These are phyloP conservation scores for Taenioides sp. DNA, from an alignment of 2,797 vertebrate genomes.

Conservation along the genomic window DNA sequence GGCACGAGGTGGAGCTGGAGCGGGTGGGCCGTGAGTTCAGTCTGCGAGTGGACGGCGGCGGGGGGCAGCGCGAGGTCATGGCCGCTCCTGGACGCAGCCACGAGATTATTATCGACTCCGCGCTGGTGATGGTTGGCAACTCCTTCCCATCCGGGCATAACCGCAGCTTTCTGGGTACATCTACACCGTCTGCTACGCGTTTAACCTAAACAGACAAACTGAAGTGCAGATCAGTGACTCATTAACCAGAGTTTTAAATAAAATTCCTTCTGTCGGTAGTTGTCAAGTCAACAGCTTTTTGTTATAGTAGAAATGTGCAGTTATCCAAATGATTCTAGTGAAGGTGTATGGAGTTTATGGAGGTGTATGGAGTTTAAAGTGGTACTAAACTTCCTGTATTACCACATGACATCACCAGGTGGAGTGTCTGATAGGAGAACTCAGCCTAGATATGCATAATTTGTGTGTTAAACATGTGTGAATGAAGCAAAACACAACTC, in stretches of 20 bases:
- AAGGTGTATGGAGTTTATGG: too few relatives aligned
- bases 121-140: conserved; percentile 84
- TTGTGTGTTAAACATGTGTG: too few relatives aligned
- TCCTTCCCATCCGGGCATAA: conserved; percentile 81
- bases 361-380: too few relatives aligned
- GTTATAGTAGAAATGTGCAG: too few relatives aligned
- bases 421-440: too few relatives aligned
- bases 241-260: not conserved
- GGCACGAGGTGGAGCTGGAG: conserved; percentile 84
- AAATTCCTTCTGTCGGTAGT: not conserved
- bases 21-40: conserved; percentile 85
- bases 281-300: too few relatives aligned
- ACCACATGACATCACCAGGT: too few relatives aligned
- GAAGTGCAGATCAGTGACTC: conserved; percentile 14
- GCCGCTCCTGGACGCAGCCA: conserved; percentile 79
- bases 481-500: too few relatives aligned
- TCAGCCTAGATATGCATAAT: too few relatives aligned
- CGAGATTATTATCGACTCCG: conserved; percentile 85
- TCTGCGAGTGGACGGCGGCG: conserved; percentile 83
- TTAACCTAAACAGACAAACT: not conserved
- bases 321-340: too few relatives aligned
- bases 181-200: not conserved
- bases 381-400: too few relatives aligned
- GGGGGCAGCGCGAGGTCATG: conserved; percentile 79
- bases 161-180: conserved; percentile 84